Base-by-base conservation (phyloP, 2,797 vertebrate species). In the Cuculus canorus region DNA sequence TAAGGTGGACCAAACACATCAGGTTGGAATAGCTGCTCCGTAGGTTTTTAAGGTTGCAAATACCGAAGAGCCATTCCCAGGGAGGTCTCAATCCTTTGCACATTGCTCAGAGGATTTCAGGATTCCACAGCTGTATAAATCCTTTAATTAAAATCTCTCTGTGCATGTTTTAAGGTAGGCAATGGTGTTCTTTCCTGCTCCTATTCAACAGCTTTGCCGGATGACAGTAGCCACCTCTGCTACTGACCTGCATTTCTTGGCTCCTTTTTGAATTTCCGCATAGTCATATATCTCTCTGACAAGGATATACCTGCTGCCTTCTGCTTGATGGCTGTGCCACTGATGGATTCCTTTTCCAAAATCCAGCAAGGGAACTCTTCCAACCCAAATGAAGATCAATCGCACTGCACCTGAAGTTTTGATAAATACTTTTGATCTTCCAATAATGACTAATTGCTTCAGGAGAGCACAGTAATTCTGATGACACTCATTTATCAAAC, bases 351-450 rank as follows among this genome's bases (percentile, higher is more conserved):
- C 53, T 82, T 78, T 76, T 81, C 64, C 79, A 68, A 89, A 89
- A 78, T 71, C 81, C 64, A 75, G 90, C 84, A 91, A 91, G 86
- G 57, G 92, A 95, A 85, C 61, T 76, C 82, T 94, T 96, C 88
- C 90, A 95, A 82, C 45, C 69, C 84, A 96, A 95, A 96, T 96
- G 93, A 96, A 97, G 94, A 95, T 96, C 95, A 94, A 95, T 96
- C 0, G 10, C 94, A 83, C 48, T 0, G 5, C 61, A 92, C 61
- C 69, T 57, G 57, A 96, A 93, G 86, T 80, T 92, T 91, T 96
- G 93, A 97, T 95, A 89, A 96, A 97, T 95, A 92, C 79, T 93
- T 91, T 85, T 89, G 88, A 94, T 96, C 64, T 63, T 82, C 86
- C 92, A 88, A 64, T 95, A 95, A 96, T 90, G 90, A 94, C 95